phyloP scores from a whole-genome alignment of 2,797 vertebrate species.

The Falco naumanni region DNA sequence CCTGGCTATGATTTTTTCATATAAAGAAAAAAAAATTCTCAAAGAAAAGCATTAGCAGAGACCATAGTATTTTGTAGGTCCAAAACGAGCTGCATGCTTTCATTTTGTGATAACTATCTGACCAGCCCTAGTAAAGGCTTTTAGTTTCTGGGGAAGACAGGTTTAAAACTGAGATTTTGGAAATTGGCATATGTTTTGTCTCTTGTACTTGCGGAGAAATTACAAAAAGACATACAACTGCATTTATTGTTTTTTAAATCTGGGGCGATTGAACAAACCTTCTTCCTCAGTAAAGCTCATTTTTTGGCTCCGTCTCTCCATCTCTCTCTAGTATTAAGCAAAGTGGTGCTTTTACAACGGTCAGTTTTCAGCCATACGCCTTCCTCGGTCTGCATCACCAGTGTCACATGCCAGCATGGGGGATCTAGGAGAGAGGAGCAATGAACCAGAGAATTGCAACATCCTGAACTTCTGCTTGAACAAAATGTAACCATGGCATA shows the following conservation, averaged over 20 bases:
- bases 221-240: fast-evolving
- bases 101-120: background rate
- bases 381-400: background rate
- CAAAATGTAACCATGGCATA: background rate
- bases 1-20: background rate
- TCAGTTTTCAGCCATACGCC: background rate
- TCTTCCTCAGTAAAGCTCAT: background rate
- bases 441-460: background rate
- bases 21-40: background rate
- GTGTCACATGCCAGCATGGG: background rate
- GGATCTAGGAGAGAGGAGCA: background rate
- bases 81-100: fast-evolving
- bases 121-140: background rate
- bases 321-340: background rate
- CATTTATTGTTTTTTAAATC: background rate
- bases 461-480: background rate
- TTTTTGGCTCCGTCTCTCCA: background rate
- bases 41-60: background rate
- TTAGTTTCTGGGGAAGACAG: background rate
- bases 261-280: background rate
- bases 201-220: background rate
- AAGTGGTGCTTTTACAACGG: background rate
- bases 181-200: background rate
- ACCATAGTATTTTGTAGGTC: fast-evolving
- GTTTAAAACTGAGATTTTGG: background rate